Base-by-base conservation (phyloP, 2,113 vertebrate species). In the Kryptolebias marmoratus region DNA sequence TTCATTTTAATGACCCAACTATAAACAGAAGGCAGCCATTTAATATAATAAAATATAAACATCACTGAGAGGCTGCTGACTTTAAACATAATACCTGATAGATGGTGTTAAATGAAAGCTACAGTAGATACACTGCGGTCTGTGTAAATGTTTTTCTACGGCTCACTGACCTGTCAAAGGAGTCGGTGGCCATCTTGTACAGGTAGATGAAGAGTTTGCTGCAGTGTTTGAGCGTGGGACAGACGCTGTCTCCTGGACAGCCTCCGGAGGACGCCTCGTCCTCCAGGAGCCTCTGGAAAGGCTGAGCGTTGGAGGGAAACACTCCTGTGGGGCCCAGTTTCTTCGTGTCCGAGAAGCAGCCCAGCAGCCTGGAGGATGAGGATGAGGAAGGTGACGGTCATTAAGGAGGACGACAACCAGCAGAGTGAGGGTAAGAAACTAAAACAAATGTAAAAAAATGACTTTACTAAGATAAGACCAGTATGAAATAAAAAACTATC, bases 131-230 rank as follows among this genome's bases (percentile, higher is more conserved):
- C 22, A 22, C 22, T 22, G 22, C 22, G 22, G 22, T 22, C 22
- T 22, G 22, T 22, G 22, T 22, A 22, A 22, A 22, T 22, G 22
- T 22, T 22, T 4, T 32, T 11, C 8, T 32, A 48, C 3, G 0
- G 1, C 1, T 14, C 11, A 64, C 84, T 94, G 48, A 99, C 98
- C 97, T 99, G 95, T 99, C 97, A 61, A 99, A 99, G 30, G 97
- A 98, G 89, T 99, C 98, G 3, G 98, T 99, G 87, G 96, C 94
- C 92, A 99, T 97, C 88, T 96, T 98, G 95, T 99, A 98, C 85
- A 99, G 94, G 92, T 96, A 99, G 87, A 97, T 96, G 87, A 99
- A 98, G 69, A 99, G 96, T 89, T 97, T 99, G 90, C 96, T 97
- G 95, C 98, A 98, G 87, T 98, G 96, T 57, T 91, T 95, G 64